Percentiles rank a stretch among this genome's conserved stretches.
Evolutionary conservation across 2,888 invertebrate genomes (phyloP).

Genomic region (Heliconius aoede): DNA sequence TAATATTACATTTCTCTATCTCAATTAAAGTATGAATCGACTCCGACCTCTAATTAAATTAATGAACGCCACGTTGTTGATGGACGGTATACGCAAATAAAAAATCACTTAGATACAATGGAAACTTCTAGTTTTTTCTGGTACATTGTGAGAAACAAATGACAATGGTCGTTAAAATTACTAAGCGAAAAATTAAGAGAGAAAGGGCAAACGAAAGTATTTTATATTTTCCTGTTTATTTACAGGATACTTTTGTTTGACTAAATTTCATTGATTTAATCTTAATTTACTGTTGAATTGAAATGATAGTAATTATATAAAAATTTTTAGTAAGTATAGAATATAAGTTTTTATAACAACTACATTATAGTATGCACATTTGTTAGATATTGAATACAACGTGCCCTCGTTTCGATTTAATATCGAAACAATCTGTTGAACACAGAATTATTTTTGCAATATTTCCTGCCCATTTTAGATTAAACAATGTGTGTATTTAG

Average conservation of each 20-base stretch:
- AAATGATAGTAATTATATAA: too few relatives aligned
- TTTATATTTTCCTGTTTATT: neutral
- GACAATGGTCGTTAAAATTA: neutral
- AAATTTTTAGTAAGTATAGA: too few relatives aligned
- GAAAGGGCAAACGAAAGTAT: neutral
- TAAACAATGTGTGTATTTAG: neutral
- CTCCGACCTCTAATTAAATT: constrained; percentile 35
- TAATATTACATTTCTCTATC: constrained; percentile 33
- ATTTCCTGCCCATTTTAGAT: neutral
- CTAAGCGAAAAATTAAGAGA: neutral
- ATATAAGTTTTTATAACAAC: neutral
- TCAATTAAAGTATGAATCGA: constrained; percentile 36
- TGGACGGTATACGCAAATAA: constrained; percentile 33
- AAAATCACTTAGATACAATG: constrained; percentile 35
- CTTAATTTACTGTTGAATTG: neutral
- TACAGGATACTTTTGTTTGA: neutral
- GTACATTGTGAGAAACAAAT: constrained; percentile 27
- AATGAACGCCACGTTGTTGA: constrained; percentile 36
- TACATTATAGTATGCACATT: neutral
- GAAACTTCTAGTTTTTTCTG: constrained; percentile 34
- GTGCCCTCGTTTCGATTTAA: constrained; percentile 2
- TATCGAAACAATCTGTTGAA: constrained; percentile 1
- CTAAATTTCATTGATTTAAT: neutral
- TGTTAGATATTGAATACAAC: neutral
- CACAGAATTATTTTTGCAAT: neutral